These are phyloP conservation scores for Zophobas atratus DNA, from an alignment of 1,140 invertebrate species.

Conservation along the genomic window DNA sequence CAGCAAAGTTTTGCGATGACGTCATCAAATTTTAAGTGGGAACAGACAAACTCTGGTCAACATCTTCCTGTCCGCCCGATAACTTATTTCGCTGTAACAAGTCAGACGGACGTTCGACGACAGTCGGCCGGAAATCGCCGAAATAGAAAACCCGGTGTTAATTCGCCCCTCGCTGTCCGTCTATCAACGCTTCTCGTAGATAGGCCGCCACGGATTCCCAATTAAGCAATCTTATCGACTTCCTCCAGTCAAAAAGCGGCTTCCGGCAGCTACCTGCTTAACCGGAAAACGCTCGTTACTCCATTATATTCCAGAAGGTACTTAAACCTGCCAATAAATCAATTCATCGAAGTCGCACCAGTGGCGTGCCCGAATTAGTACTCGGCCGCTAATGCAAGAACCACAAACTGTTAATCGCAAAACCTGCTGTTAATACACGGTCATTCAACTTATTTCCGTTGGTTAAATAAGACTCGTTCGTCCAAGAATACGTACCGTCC, in stretches of 20 bases:
- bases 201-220: neutral
- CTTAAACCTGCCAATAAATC: slow-evolving; percentile 8
- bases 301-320: neutral
- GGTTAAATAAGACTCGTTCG: neutral
- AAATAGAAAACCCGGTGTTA: no score
- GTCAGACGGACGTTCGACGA: no score
- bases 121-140: no score
- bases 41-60: no score
- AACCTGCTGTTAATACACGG: neutral
- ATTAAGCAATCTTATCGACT: slow-evolving; percentile 32
- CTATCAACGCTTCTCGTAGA: no score
- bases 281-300: slow-evolving; percentile 2
- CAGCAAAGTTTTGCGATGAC: no score
- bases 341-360: neutral
- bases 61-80: no score
- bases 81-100: no score
- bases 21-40: no score
- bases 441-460: slow-evolving; percentile 32
- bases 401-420: no score
- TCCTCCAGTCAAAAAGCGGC: slow-evolving; percentile 9
- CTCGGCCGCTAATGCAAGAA: neutral
- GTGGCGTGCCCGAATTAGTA: neutral
- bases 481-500: neutral
- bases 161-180: no score
- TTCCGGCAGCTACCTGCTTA: slow-evolving; percentile 1